Evolutionary conservation across 2,797 vertebrate species (phyloP), one percentile per base, ranked within the genome.

Genomic region (Enteromius trimaculatus): DNA sequence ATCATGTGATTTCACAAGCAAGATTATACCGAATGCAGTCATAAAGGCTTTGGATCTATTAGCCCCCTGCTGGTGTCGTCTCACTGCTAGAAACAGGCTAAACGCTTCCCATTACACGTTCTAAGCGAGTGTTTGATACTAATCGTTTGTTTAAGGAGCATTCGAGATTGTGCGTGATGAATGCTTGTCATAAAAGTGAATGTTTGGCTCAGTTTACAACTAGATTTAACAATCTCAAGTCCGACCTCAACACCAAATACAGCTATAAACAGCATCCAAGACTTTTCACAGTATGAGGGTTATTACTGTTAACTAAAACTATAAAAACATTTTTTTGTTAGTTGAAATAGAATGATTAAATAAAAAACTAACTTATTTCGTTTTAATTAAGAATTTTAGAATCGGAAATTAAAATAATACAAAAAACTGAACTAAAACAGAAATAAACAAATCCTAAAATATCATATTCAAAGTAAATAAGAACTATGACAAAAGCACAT

Each of bases 41-140:
- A 79, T 62, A 81, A 76, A 84, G 60, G 62, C 75, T 53, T 82
- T 85, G 34, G 44, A 44, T 85, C 69, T 79, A 83, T 82, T 87
- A 82, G 70, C 55, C 53, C 72, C 83, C 86, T 47, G 83, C 83
- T 85, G 86, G 42, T 79, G 64, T 76, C 9, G 62, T 76, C n/a
- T 13, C 78, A 26, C 51, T 42, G 47, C 51, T 37, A 37, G 23
- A 51, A 72, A 68, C 49, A 6, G 17, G 26, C 49, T 64, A 85
- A 84, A 69, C 29, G 68, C 62, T 84, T 81, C 53, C 62, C 62
- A 84, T 82, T 82, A 79, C 69, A 81, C 19, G 10, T 66, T 77
- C 13, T 65, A 62, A 76, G 23, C 2, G 58, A 37, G 44, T 69
- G 70, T 80, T 76, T 76, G 70, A 75, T 74, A 31, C 34, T 80